A percentile compares a stretch with the other conserved stretches of the same genome.
phyloP scores from a whole-genome alignment of 2,113 vertebrate genomes.

The Amphiprion percula region DNA sequence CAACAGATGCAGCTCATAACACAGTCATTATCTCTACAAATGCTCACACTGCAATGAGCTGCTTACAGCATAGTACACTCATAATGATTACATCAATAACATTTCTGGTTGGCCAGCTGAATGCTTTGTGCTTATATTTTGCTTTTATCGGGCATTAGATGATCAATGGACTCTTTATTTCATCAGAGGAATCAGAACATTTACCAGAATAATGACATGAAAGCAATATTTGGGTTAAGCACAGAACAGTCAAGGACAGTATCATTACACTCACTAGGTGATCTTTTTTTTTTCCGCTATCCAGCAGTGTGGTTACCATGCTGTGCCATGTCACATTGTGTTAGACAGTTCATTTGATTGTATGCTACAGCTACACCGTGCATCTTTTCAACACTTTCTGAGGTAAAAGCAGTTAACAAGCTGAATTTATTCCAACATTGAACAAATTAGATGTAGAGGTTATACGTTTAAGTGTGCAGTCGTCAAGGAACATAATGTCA shows the following conservation, averaged over 20 bases:
- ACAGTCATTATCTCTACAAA: conserved; percentile 4
- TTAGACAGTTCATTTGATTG: not conserved
- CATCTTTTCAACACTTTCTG: not conserved
- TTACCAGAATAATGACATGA: not conserved
- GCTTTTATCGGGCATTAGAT: not conserved
- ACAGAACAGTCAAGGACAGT: not conserved
- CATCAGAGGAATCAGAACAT: not conserved
- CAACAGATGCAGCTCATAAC: conserved; percentile 35
- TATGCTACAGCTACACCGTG: not conserved
- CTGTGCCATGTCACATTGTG: not conserved
- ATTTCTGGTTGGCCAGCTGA: not conserved
- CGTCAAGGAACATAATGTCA: not conserved
- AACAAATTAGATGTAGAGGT: not conserved
- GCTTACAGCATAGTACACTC: conserved; percentile 3
- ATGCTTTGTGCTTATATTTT: not conserved
- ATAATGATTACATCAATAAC: not conserved
- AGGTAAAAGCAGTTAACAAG: not conserved
- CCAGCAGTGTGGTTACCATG: not conserved
- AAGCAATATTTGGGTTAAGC: not conserved
- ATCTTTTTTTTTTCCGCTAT: not conserved
- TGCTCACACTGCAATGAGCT: conserved; percentile 3
- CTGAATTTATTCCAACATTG: not conserved
- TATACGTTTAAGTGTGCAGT: not conserved
- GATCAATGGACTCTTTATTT: not conserved
- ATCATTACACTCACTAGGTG: not conserved